Conservation (phyloP, 1,140 invertebrate genomes). For the Cephus cinctus region DNA sequence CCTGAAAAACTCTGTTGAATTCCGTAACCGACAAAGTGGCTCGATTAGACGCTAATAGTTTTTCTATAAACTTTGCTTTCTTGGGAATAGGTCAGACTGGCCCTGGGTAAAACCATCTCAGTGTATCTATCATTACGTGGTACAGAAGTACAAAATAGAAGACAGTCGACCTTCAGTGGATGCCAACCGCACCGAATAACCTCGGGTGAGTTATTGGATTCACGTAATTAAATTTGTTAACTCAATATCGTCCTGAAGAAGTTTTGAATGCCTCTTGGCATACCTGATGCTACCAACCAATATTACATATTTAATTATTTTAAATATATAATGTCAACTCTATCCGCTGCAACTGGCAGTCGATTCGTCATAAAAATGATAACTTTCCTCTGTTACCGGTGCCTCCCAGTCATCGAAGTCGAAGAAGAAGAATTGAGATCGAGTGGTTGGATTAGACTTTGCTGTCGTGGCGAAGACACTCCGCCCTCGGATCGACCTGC, state of each 20-base stretch:
- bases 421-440: slow-evolving; percentile 32
- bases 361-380: not conserved
- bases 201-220: slow-evolving; percentile 30
- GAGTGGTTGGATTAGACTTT: slow-evolving; percentile 34
- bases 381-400: not conserved
- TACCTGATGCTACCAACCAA: too few relatives aligned
- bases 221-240: not conserved
- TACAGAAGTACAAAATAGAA: slow-evolving; percentile 49
- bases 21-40: not conserved
- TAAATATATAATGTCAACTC: too few relatives aligned
- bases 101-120: slow-evolving; percentile 59
- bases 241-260: too few relatives aligned
- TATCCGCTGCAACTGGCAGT: not conserved
- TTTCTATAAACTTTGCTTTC: not conserved
- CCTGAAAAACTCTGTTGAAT: not conserved
- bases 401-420: slow-evolving; percentile 33
- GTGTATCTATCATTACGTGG: slow-evolving; percentile 58
- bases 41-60: not conserved
- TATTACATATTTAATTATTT: too few relatives aligned
- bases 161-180: slow-evolving; percentile 54
- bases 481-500: slow-evolving; percentile 33
- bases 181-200: slow-evolving; percentile 41
- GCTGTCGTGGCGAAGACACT: slow-evolving; percentile 32
- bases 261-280: too few relatives aligned
- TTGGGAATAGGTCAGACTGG: slow-evolving; percentile 55